Evolutionary conservation across 2,113 vertebrate species (phyloP), one percentile per base, ranked within the genome.

Genomic region (Orcinus orca): DNA sequence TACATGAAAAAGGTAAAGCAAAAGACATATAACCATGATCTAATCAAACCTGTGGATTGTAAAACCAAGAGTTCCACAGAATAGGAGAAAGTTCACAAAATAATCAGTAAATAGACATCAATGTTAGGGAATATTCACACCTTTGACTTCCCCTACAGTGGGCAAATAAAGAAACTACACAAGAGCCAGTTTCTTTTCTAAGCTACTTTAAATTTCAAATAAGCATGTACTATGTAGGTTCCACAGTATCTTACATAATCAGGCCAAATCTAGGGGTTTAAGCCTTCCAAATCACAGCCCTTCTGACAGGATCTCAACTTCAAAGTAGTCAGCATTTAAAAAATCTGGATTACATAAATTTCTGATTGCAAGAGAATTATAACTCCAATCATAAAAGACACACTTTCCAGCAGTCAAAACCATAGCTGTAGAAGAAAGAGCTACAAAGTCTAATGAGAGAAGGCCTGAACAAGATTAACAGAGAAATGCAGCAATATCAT

Each of bases 161-260:
- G n/a, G 44, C n/a, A 96, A 87, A 95, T 68, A 90, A 88, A 93
- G 23, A 95, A 93, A 80, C 70, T 87, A 21, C 63, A 55, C 14
- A 90, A 70, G 47, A 94, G 29, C 17, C 0, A 1, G 90, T 33
- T 95, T 94, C 92, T 94, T 87, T 88, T 92, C 88, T 90, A 94
- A 94, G 67, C 73, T 94, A 90, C 63, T 94, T 97, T 90, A 95
- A 94, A 84, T 94, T 95, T 95, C 91, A 90, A 92, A 86, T 60
- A 79, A 81, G 44, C 92, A 90, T 76, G 88, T 76, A 93, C 80
- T 63, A 47, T 36, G 29, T 79, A 92, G 50, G 55, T 86, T 82
- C 70, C 62, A 87, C 77, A 90, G 85, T 47, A 41, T 33, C 63
- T 95, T 93, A 95, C 38, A 77, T 62, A 95, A 94, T 87, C 83